Base-by-base conservation (phyloP, 2,113 vertebrate species). In the Rhinoderma darwinii region DNA sequence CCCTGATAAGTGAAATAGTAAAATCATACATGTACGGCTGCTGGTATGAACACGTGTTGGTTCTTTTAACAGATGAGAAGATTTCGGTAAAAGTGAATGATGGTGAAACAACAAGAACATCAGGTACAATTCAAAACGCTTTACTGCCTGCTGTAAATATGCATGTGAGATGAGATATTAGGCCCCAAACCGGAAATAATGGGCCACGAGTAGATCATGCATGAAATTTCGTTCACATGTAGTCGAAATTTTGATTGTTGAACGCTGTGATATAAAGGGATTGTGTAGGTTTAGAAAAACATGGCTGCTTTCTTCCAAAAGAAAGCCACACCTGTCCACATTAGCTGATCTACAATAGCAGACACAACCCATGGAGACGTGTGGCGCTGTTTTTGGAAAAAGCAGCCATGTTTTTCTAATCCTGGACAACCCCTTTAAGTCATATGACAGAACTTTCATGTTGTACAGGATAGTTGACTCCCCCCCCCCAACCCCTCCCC, bases 11-110 rank as follows among this genome's bases (percentile, higher is more conserved):
- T n/a, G n/a, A n/a, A 50, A 8, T 50, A 50, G 2, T 50, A 50
- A 12, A 9, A 50, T 14, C 12, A 11, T 50, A 11, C 12, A 50
- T 51, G n/a, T n/a, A n/a, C n/a, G n/a, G n/a, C n/a, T n/a, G 17
- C 50, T 51, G 2, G 8, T 30, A 74, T 59, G 4, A 83, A 22
- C 17, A 17, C 10, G 9, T 81, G 6, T 87, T 74, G 51, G 83
- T 70, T 89, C 7, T 50, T 90, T 86, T 86, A 79, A 70, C 91
- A 96, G 95, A 96, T 41, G 95, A 96, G 77, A 95, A 93, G 90
- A 94, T 74, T 80, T 93, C 89, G 86, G 94, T 93, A 73, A 96
- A 92, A 90, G 92, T 89, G 87, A 92, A 88, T 0, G 93, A 93
- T 72, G 95, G 93, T 0, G 79, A 86, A 61, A 93, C 93, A 2